Conservation (phyloP, 2,113 vertebrate species). For the Ciconia boyciana region DNA sequence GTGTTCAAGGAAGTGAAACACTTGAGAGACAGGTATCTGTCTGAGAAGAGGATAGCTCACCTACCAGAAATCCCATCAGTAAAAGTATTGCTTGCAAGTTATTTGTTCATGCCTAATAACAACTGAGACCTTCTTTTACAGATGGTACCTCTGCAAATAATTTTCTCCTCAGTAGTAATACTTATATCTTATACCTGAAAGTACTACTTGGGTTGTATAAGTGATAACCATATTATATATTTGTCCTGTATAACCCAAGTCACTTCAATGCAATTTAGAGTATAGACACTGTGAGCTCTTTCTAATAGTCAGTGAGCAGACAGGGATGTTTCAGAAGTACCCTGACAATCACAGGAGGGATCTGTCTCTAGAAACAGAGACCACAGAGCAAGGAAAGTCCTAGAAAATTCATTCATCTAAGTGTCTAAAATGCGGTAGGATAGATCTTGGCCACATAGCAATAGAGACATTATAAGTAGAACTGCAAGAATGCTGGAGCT, state of each 20-base stretch:
- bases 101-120: not conserved
- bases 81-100: not conserved
- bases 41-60: not conserved
- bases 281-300: not conserved
- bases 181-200: not conserved
- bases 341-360: not conserved
- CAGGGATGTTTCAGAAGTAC: not conserved
- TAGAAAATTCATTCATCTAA: not conserved
- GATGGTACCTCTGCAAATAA: not conserved
- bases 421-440: not conserved
- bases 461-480: not conserved
- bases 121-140: not conserved
- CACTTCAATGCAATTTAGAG: not conserved
- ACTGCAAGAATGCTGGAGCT: not conserved
- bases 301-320: not conserved
- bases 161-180: not conserved
- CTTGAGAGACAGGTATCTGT: not conserved
- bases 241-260: not conserved
- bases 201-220: not conserved
- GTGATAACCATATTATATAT: not conserved
- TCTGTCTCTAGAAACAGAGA: not conserved
- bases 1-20: not conserved
- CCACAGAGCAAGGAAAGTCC: not conserved
- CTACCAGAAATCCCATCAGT: not conserved
- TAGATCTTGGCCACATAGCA: not conserved